These are phyloP conservation scores for Coilia nasus DNA, from an alignment of 2,797 vertebrate genomes.

Conservation along the genomic window DNA sequence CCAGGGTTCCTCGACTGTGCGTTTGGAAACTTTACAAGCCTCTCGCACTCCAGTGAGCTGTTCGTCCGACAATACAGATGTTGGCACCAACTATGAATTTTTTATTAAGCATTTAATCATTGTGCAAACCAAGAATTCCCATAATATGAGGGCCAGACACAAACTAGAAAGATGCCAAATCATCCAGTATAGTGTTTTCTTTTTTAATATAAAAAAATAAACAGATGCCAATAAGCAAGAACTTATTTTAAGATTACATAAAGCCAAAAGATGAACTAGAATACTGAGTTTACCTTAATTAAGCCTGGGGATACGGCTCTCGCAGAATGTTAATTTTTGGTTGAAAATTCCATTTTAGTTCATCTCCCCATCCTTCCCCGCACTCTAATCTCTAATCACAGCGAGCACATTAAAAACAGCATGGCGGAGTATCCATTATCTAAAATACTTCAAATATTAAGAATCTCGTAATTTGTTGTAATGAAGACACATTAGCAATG, in stretches of 20 bases:
- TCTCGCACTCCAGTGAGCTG: slow-evolving; percentile 98
- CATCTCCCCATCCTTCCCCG: slow-evolving; percentile 61
- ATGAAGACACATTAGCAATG: slow-evolving; percentile 37
- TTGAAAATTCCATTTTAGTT: slow-evolving; percentile 63
- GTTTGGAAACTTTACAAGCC: slow-evolving; percentile 99
- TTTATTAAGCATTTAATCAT: slow-evolving; percentile 90
- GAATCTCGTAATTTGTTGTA: slow-evolving; percentile 30
- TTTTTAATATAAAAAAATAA: slow-evolving; percentile 83
- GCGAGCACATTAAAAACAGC: slow-evolving; percentile 64
- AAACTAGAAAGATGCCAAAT: slow-evolving; percentile 78
- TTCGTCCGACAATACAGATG: slow-evolving; percentile 99
- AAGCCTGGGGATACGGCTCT: slow-evolving; percentile 71
- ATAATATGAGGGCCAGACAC: slow-evolving; percentile 77
- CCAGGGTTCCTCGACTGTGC: slow-evolving; percentile 94
- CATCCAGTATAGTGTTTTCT: slow-evolving; percentile 76
- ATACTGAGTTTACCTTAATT: slow-evolving; percentile 80
- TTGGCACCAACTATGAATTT: slow-evolving; percentile 97
- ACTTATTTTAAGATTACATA: slow-evolving; percentile 78
- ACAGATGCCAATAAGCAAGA: slow-evolving; percentile 76
- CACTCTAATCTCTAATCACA: slow-evolving; percentile 67
- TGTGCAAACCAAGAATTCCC: slow-evolving; percentile 80
- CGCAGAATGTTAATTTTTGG: slow-evolving; percentile 77
- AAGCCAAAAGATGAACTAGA: slow-evolving; percentile 74
- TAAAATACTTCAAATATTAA: slow-evolving; percentile 45
- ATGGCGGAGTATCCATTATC: slow-evolving; percentile 34